Base-by-base conservation (phyloP, 1,140 invertebrate genomes). In the Pogonognathellus flavescens region DNA sequence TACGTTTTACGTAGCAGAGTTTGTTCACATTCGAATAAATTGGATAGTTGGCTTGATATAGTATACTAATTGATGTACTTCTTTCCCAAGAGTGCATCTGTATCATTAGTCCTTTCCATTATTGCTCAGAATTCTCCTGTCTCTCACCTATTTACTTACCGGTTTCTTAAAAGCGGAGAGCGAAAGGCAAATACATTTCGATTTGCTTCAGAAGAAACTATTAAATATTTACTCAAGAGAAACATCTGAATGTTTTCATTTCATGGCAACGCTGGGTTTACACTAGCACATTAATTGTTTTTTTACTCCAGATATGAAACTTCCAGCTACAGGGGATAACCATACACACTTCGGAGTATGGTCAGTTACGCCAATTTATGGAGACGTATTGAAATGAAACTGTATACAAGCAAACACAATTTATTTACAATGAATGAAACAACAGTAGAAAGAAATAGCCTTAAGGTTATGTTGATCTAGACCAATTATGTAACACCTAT, bases 181-280 rank as follows among this genome's bases (percentile, higher is more conserved):
- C 4, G 70, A 76, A 76, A 50, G 70, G 70, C 70, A 76, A 76
- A 76, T 49, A 76, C 14, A 76, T 76, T 76, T 76, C 22, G 18
- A n/a, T 50, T 41, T 41, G 49, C 41, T 76, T 50, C 14, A 50
- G 41, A 9, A 50, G 70, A 76, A 76, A 76, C 14, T 76, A 49
- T 25, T 31, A 50, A 76, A 76, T 76, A 76, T 76, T 76, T 76
- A 31, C 41, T 76, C 70, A 76, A 18, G 31, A 49, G 25, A 76
- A 76, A 31, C n/a, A 50, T 50, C 70, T 31, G 10, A 76, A 41
- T 41, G 31, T 41, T 41, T 41, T 41, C 31, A 6, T 41, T 41
- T 41, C 1, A 41, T 41, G 31, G 31, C 31, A 41, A 1, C 31
- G 6, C 31, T 41, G 31, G 31, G 31, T 41, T 41, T 41, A 41